These are phyloP conservation scores for Mus minutoides DNA, from an alignment of 2,797 vertebrate species.

Conservation along the genomic window DNA sequence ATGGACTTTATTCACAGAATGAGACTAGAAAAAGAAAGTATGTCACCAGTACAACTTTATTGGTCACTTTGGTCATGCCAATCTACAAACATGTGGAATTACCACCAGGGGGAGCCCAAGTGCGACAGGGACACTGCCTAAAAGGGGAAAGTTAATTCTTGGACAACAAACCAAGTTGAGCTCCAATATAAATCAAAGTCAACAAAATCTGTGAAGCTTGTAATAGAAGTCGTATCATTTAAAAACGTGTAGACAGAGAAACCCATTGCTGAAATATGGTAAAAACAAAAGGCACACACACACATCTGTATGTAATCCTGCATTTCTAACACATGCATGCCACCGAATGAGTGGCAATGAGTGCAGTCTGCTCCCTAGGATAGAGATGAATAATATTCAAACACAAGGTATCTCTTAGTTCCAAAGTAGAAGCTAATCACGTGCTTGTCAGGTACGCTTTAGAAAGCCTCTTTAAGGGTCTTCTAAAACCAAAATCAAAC, in stretches of 20 bases:
- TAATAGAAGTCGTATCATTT: neutral
- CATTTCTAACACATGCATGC: neutral
- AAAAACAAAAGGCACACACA: no score
- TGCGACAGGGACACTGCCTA: neutral
- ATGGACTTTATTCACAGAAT: neutral
- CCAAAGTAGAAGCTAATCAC: neutral
- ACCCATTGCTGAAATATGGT: neutral
- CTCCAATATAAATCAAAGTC: neutral
- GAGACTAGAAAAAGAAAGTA: neutral
- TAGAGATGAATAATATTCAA: neutral
- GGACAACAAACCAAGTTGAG: neutral
- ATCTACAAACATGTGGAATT: neutral
- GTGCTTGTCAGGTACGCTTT: neutral
- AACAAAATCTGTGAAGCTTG: neutral
- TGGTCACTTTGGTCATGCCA: neutral
- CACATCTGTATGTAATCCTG: neutral
- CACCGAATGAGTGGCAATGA: neutral
- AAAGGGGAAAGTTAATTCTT: neutral
- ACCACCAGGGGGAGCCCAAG: neutral
- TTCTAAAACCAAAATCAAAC: neutral
- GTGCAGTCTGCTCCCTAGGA: neutral
- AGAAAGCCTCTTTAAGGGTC: neutral
- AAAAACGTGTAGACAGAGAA: neutral
- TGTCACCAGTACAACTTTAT: neutral
- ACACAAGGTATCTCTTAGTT: neutral